phyloP scores from a whole-genome alignment of 2,113 vertebrate genomes.

The Dendropsophus ebraccatus region DNA sequence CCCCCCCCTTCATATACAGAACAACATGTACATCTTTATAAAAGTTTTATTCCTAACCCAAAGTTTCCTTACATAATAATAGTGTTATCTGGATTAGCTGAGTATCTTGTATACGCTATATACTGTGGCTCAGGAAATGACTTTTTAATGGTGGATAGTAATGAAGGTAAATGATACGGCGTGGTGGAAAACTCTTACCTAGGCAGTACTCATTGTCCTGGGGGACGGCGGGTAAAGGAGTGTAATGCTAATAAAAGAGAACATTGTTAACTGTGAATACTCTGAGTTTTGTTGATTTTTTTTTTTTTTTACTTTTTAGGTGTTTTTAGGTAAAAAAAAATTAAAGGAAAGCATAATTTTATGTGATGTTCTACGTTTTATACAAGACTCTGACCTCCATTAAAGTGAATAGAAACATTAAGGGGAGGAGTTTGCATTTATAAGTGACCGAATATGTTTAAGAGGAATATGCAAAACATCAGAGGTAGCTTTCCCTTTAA shows the following conservation, averaged over 20 bases:
- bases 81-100: not conserved
- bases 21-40: too few relatives aligned
- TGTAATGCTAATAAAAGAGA: not conserved
- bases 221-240: not conserved
- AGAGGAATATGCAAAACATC: too few relatives aligned
- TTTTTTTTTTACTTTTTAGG: too few relatives aligned
- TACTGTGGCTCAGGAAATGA: not conserved
- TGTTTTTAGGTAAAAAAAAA: not conserved
- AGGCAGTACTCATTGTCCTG: not conserved
- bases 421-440: too few relatives aligned
- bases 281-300: not conserved
- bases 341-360: not conserved
- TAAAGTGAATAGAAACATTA: too few relatives aligned
- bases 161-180: not conserved
- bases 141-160: slow-evolving; percentile 21
- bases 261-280: not conserved
- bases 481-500: too few relatives aligned
- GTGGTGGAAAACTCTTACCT: not conserved
- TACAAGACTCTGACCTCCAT: too few relatives aligned
- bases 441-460: too few relatives aligned
- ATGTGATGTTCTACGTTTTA: not conserved
- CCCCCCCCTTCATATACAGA: too few relatives aligned
- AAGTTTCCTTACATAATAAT: not conserved
- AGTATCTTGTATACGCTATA: not conserved
- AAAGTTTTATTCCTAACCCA: not conserved